Conservation (phyloP, 2,888 invertebrate genomes). For the Archaeoteleia sp. region DNA sequence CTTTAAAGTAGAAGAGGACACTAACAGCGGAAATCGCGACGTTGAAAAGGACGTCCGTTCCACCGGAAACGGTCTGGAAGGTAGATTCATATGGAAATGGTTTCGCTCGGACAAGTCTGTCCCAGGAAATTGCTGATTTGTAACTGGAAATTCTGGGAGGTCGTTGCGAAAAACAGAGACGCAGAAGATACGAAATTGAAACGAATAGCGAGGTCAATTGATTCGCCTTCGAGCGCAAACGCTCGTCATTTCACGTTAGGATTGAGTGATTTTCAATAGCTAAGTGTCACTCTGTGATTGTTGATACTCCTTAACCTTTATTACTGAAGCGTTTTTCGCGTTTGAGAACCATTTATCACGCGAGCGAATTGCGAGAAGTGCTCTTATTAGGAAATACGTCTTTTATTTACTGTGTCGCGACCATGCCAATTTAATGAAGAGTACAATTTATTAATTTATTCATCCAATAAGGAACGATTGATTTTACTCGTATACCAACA, state of each 20-base stretch:
- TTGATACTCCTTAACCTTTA: conserved; percentile 41
- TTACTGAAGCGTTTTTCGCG: conserved; percentile 33
- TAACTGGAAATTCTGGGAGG: conserved; percentile 39
- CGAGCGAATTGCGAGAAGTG: conserved; percentile 19
- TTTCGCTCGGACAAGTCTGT: conserved; percentile 5
- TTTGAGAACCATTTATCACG: conserved; percentile 30
- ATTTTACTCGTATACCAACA: no score
- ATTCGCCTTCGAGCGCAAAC: conserved; percentile 1
- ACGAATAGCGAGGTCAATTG: conserved; percentile 38
- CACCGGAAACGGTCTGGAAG: conserved; percentile 12
- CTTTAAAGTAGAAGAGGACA: conserved; percentile 5
- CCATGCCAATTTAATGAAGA: conserved; percentile 17
- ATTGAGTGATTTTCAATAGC: conserved; percentile 42
- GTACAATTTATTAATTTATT: no score
- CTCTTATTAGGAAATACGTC: conserved; percentile 25
- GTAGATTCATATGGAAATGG: conserved; percentile 29
- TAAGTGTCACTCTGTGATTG: conserved; percentile 24
- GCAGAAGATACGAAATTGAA: conserved; percentile 31
- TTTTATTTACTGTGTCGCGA: conserved; percentile 22
- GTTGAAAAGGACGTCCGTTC: conserved; percentile 1
- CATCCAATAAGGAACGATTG: no score
- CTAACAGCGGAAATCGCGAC: conserved; percentile 8
- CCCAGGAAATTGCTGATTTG: conserved; percentile 41
- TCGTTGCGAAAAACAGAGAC: conserved; percentile 17
- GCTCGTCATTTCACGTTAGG: conserved; percentile 7